Evolutionary conservation across 1,140 invertebrate species (phyloP).

Genomic region (Polypedilum pembai): DNA sequence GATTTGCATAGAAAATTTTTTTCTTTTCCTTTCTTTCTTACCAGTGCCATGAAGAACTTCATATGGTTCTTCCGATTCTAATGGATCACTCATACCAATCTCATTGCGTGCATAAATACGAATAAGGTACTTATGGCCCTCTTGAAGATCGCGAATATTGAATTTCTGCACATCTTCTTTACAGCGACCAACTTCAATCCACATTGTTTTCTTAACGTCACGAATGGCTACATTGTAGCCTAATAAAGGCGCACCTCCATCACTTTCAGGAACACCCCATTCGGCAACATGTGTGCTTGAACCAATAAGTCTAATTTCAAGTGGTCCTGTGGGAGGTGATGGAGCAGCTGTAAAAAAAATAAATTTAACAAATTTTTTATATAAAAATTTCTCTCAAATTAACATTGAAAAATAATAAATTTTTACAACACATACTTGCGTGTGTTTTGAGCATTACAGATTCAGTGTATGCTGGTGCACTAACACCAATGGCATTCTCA

Average conservation of each 20-base stretch:
- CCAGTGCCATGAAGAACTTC: constrained; percentile 73
- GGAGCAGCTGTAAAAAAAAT: constrained; percentile 62
- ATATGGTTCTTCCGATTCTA: constrained; percentile 88
- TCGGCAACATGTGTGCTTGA: constrained; percentile 78
- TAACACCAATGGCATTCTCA: constrained; percentile 81
- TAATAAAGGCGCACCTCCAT: constrained; percentile 83
- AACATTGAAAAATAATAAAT: constrained; percentile 26
- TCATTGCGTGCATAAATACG: constrained; percentile 91
- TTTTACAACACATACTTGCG: constrained; percentile 71
- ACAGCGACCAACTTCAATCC: constrained; percentile 89
- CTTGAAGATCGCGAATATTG: constrained; percentile 77
- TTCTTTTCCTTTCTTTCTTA: too few relatives aligned
- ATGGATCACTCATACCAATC: constrained; percentile 86
- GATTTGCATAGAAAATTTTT: too few relatives aligned
- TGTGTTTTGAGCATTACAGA: constrained; percentile 82
- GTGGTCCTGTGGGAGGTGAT: constrained; percentile 78
- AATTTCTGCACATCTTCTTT: constrained; percentile 73
- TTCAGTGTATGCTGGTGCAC: constrained; percentile 69
- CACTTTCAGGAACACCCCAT: constrained; percentile 88
- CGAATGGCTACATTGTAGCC: constrained; percentile 89
- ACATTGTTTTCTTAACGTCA: constrained; percentile 88
- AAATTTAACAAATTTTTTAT: constrained; percentile 26
- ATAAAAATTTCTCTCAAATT: constrained; percentile 10
- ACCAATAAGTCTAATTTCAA: constrained; percentile 75
- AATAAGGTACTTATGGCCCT: constrained; percentile 82